These are phyloP conservation scores for Sympetrum striolatum DNA, from an alignment of 2,888 invertebrate species.

Conservation along the genomic window DNA sequence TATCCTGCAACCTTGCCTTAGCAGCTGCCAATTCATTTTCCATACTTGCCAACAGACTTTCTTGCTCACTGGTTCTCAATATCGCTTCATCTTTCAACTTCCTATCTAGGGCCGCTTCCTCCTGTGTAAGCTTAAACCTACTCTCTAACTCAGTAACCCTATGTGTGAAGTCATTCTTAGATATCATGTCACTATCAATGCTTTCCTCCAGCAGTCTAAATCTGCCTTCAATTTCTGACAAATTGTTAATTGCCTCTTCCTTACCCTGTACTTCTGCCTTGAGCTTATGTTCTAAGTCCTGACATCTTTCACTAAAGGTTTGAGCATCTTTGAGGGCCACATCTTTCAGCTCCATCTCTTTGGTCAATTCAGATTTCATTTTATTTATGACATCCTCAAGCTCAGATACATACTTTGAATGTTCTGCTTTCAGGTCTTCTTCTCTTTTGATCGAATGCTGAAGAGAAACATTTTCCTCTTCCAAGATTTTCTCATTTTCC, in stretches of 20 bases:
- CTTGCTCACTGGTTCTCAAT: constrained; percentile 55
- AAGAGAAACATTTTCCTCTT: neutral
- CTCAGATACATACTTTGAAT: neutral
- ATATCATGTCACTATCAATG: constrained; percentile 54
- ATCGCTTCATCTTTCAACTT: constrained; percentile 54
- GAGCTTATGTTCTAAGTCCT: constrained; percentile 53
- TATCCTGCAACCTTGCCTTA: constrained; percentile 46
- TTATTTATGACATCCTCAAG: constrained; percentile 61
- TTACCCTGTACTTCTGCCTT: constrained; percentile 52
- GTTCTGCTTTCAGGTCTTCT: constrained; percentile 1
- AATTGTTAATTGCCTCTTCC: constrained; percentile 56
- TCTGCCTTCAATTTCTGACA: constrained; percentile 55
- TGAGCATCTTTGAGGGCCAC: constrained; percentile 22
- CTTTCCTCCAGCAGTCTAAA: constrained; percentile 55
- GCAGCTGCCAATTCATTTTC: constrained; percentile 49
- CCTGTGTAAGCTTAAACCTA: constrained; percentile 51
- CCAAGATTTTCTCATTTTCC: neutral
- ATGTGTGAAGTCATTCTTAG: neutral
- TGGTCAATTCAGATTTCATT: constrained; percentile 54
- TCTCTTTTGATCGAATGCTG: neutral
- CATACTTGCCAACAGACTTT: constrained; percentile 54
- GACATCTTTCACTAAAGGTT: constrained; percentile 37
- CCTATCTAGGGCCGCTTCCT: neutral
- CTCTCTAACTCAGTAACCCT: neutral
- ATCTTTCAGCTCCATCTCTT: constrained; percentile 41